phyloP scores from a whole-genome alignment of 2,113 vertebrate species.

The Sciurus niger region DNA sequence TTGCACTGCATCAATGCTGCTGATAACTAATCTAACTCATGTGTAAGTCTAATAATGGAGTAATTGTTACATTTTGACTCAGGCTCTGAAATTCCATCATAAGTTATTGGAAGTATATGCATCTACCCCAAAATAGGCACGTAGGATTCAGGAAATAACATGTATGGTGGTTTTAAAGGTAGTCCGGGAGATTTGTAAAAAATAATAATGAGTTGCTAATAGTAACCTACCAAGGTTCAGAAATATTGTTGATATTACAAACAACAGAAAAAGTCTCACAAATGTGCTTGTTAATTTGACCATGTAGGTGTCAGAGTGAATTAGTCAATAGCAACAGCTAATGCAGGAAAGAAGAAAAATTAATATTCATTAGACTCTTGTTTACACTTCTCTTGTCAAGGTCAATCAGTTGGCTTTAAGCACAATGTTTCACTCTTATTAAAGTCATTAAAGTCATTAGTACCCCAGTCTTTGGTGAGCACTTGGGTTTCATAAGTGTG shows the following conservation, averaged over 20 bases:
- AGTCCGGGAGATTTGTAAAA: constrained; percentile 50
- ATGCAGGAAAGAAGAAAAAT: constrained; percentile 79
- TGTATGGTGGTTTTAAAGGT: not conserved
- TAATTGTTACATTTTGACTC: constrained; percentile 35
- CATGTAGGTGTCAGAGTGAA: constrained; percentile 81
- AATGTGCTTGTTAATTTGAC: constrained; percentile 80
- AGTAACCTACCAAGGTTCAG: constrained; percentile 60
- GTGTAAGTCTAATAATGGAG: constrained; percentile 47
- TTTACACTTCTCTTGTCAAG: constrained; percentile 83
- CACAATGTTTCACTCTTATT: constrained; percentile 77
- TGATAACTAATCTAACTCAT: constrained; percentile 53
- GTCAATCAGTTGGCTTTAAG: constrained; percentile 83
- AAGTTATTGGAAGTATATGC: not conserved
- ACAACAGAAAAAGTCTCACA: constrained; percentile 69
- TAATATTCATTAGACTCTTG: constrained; percentile 84
- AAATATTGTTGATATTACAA: constrained; percentile 59
- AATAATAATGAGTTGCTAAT: constrained; percentile 34
- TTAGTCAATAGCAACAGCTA: constrained; percentile 79
- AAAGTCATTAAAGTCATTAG: constrained; percentile 79
- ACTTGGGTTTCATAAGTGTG: constrained; percentile 42
- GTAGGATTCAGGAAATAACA: not conserved
- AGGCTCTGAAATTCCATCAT: constrained; percentile 37
- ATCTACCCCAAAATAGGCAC: not conserved
- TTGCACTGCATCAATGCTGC: not conserved
- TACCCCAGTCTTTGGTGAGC: constrained; percentile 51